Evolutionary conservation across 2,113 vertebrate genomes (phyloP).

Genomic region (Gadus macrocephalus): DNA sequence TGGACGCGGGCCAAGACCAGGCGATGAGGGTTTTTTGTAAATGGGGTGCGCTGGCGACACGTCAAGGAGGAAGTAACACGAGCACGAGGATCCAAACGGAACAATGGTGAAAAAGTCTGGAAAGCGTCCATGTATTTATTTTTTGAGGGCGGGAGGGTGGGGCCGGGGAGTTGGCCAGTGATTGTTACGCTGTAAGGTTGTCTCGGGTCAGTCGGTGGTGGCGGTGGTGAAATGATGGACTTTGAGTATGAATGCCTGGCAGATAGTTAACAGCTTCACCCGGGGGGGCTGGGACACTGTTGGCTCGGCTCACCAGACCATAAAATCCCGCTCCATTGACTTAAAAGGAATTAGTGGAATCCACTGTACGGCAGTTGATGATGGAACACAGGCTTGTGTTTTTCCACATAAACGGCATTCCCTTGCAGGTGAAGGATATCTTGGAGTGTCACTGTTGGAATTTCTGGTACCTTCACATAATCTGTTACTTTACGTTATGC

Average conservation of each 20-base stretch:
- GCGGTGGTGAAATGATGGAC: slow-evolving; percentile 46
- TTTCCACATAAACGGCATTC: too few relatives aligned
- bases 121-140: too few relatives aligned
- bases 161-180: slow-evolving; percentile 37
- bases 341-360: slow-evolving; percentile 8
- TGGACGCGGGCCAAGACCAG: slow-evolving; percentile 31
- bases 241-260: slow-evolving; percentile 38
- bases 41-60: slow-evolving; percentile 43
- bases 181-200: slow-evolving; percentile 52
- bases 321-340: slow-evolving; percentile 53
- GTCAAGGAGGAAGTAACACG: slow-evolving; percentile 38
- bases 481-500: too few relatives aligned
- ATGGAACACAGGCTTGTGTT: slow-evolving; percentile 1
- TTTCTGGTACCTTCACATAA: too few relatives aligned
- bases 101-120: slow-evolving; percentile 16
- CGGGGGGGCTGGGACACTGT: slow-evolving; percentile 36
- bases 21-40: slow-evolving; percentile 39
- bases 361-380: neutral
- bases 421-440: too few relatives aligned
- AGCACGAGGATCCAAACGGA: slow-evolving; percentile 32
- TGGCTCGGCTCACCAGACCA: slow-evolving; percentile 60
- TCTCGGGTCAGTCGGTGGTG: slow-evolving; percentile 61
- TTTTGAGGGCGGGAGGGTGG: too few relatives aligned
- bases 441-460: too few relatives aligned
- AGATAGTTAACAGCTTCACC: slow-evolving; percentile 50